A percentile compares a stretch with the other conserved stretches of the same genome.
Evolutionary conservation across 2,113 vertebrate species (phyloP).

Genomic region (Apodemus speciosus): DNA sequence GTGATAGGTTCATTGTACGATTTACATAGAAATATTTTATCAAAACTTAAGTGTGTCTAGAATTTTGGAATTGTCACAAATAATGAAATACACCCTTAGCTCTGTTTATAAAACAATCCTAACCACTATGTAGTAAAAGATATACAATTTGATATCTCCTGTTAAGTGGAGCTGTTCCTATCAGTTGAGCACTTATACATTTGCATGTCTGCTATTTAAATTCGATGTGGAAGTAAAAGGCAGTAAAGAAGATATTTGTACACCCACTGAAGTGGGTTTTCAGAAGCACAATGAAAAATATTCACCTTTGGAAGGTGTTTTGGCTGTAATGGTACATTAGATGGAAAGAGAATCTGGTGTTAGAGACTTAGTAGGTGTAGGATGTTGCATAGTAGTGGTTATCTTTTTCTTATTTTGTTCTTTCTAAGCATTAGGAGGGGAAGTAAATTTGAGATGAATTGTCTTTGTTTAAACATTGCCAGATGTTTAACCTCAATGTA

Average conservation of each 20-base stretch:
- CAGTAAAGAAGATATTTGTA: neutral
- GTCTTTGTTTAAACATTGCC: slow-evolving; percentile 51
- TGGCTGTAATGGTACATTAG: neutral
- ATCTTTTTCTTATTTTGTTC: slow-evolving; percentile 1
- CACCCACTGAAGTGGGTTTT: slow-evolving; percentile 29
- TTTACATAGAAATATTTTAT: neutral
- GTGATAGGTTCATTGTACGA: slow-evolving; percentile 19
- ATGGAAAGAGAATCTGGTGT: slow-evolving; percentile 44
- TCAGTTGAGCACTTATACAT: slow-evolving; percentile 57
- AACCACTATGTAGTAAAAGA: neutral
- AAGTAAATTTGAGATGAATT: slow-evolving; percentile 47
- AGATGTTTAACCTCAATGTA: slow-evolving; percentile 67
- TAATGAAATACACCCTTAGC: neutral
- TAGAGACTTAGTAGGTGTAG: slow-evolving; percentile 12
- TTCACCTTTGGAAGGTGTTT: slow-evolving; percentile 24
- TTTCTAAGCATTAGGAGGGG: slow-evolving; percentile 41
- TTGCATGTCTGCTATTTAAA: slow-evolving; percentile 64
- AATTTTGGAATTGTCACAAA: slow-evolving; percentile 27
- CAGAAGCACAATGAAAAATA: slow-evolving; percentile 69
- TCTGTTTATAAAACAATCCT: neutral
- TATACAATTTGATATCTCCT: neutral
- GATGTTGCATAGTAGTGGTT: slow-evolving; percentile 46
- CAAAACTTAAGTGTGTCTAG: slow-evolving; percentile 17
- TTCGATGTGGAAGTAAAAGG: slow-evolving; percentile 5
- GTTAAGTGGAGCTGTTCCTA: slow-evolving; percentile 14